These are phyloP conservation scores for Arrhopalites spinosus DNA, from an alignment of 2,888 invertebrate genomes.

Conservation along the genomic window DNA sequence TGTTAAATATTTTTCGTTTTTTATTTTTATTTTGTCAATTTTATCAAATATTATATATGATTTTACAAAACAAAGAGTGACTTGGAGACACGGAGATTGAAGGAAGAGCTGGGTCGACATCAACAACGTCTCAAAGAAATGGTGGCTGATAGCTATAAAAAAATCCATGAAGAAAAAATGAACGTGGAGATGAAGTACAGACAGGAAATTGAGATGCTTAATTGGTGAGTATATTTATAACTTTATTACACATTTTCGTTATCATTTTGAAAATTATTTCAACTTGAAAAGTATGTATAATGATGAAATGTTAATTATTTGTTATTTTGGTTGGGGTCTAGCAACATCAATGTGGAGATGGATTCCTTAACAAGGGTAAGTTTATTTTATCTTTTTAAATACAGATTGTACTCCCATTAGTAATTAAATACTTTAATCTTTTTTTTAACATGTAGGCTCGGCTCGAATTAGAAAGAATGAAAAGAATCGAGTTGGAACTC, in stretches of 20 bases:
- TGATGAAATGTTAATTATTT: too few species aligned
- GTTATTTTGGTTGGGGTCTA: too few species aligned
- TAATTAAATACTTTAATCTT: too few species aligned
- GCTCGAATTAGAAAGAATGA: slow-evolving; percentile 78
- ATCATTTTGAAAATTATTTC: too few species aligned
- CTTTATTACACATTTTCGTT: too few species aligned
- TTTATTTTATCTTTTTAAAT: too few species aligned
- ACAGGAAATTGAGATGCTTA: slow-evolving; percentile 77
- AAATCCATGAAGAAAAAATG: slow-evolving; percentile 68
- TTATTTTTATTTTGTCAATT: background rate
- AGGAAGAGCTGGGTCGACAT: slow-evolving; percentile 77
- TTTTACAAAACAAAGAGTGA: slow-evolving; percentile 65
- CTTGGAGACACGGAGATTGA: slow-evolving; percentile 73
- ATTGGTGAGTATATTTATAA: too few species aligned
- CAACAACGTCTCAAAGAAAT: slow-evolving; percentile 75
- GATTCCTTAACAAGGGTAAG: slow-evolving; percentile 78
- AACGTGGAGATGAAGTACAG: slow-evolving; percentile 66
- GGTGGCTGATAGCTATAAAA: slow-evolving; percentile 70
- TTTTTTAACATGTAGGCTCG: too few species aligned
- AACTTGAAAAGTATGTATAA: too few species aligned
- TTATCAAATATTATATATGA: slow-evolving; percentile 1
- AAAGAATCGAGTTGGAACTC: slow-evolving; percentile 75
- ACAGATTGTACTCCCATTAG: too few species aligned
- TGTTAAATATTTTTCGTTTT: background rate
- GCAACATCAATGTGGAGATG: slow-evolving; percentile 79